These are phyloP conservation scores for Chymomyza procnemis DNA, from an alignment of 2,888 invertebrate species.

Conservation along the genomic window DNA sequence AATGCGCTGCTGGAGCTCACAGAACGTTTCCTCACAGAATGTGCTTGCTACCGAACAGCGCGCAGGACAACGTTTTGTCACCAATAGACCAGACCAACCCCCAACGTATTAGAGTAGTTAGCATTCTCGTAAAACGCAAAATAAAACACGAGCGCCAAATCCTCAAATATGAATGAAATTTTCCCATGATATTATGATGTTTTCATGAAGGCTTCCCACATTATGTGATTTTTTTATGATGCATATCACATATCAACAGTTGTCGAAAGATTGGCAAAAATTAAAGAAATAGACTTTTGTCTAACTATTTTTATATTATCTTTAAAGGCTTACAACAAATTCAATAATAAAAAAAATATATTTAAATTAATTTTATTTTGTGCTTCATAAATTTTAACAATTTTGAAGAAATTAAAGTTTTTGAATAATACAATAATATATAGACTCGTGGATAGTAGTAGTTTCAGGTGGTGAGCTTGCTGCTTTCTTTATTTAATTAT, in stretches of 20 bases:
- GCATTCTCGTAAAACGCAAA: slow-evolving; percentile 10
- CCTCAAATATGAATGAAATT: slow-evolving; percentile 55
- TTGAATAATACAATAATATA: too few species aligned
- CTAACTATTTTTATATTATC: too few species aligned
- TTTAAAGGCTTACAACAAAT: too few species aligned
- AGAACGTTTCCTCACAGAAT: slow-evolving; percentile 35
- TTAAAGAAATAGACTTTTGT: too few species aligned
- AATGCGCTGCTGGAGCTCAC: slow-evolving; percentile 38
- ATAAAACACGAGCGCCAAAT: slow-evolving; percentile 16
- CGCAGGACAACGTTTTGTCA: slow-evolving; percentile 44
- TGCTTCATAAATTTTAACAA: too few species aligned
- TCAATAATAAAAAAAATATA: too few species aligned
- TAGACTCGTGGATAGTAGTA: too few species aligned
- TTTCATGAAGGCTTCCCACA: not conserved
- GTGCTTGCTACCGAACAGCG: slow-evolving; percentile 27
- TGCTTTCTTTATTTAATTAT: too few species aligned
- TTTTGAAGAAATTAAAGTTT: too few species aligned
- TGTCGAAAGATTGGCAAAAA: slow-evolving; percentile 39
- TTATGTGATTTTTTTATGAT: not conserved
- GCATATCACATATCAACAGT: slow-evolving; percentile 51
- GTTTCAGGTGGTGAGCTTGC: too few species aligned
- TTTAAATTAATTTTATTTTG: too few species aligned
- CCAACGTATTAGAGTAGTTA: not conserved
- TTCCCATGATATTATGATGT: slow-evolving; percentile 4
- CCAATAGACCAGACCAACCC: slow-evolving; percentile 18